These are phyloP conservation scores for Natator depressus DNA, from an alignment of 2,113 vertebrate genomes.

Conservation along the genomic window DNA sequence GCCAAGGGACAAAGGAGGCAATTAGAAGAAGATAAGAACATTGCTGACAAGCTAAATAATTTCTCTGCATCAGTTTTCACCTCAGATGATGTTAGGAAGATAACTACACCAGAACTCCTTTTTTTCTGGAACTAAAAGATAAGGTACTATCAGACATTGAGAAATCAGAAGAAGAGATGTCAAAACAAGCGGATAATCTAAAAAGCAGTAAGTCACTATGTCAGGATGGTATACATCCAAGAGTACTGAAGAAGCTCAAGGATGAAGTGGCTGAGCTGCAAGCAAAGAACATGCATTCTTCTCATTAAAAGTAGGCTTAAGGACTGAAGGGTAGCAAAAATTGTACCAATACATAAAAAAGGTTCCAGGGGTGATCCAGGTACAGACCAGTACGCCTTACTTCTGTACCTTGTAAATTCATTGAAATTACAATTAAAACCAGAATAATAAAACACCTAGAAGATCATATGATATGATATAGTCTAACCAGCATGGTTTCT, in stretches of 20 bases:
- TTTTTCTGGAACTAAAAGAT: background rate
- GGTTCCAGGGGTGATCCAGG: background rate
- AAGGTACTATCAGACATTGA: background rate
- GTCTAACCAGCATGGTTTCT: background rate
- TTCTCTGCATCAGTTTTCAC: background rate
- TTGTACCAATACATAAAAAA: background rate
- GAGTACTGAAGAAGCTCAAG: background rate
- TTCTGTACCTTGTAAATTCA: background rate
- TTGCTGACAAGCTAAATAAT: background rate
- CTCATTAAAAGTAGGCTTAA: background rate
- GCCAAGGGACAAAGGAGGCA: background rate
- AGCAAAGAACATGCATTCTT: background rate
- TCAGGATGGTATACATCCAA: background rate
- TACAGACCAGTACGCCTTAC: background rate
- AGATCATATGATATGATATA: background rate
- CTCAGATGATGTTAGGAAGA: background rate
- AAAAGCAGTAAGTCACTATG: background rate
- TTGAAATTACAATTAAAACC: background rate
- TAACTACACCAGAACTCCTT: background rate
- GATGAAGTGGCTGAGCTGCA: background rate
- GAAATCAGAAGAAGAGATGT: background rate
- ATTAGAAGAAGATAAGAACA: background rate
- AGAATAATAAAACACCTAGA: background rate
- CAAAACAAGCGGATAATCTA: background rate
- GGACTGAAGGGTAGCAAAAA: background rate